Evolutionary conservation across 2,888 invertebrate genomes (phyloP).

Genomic region (Meteorus cinctellus): DNA sequence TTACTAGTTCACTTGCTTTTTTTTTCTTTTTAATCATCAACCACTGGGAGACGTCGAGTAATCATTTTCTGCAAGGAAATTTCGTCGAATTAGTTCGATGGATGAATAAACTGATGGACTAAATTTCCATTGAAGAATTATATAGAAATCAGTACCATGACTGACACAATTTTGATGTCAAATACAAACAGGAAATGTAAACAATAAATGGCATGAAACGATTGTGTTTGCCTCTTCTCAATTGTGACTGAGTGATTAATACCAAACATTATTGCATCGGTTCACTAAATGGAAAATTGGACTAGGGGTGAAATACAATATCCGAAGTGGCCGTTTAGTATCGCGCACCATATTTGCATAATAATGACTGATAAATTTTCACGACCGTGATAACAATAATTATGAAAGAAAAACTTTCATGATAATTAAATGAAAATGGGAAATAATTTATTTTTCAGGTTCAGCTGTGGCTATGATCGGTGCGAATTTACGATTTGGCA

Average conservation of each 20-base stretch:
- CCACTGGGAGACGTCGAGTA: neutral
- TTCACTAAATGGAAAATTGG: slow-evolving; percentile 42
- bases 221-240: slow-evolving; percentile 23
- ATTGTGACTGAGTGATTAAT: slow-evolving; percentile 34
- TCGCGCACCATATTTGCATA: neutral
- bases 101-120: neutral
- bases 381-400: neutral
- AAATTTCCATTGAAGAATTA: neutral
- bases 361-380: neutral
- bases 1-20: no score
- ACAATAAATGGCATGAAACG: neutral
- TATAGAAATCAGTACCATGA: no score
- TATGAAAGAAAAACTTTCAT: neutral
- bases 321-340: neutral
- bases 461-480: slow-evolving; percentile 87
- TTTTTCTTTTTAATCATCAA: no score
- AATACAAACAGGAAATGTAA: neutral
- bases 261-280: slow-evolving; percentile 29
- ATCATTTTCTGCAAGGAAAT: neutral
- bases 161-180: neutral
- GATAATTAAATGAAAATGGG: neutral
- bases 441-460: slow-evolving; percentile 72
- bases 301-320: slow-evolving; percentile 38
- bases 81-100: neutral
- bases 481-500: slow-evolving; percentile 82